A percentile compares a stretch with the other conserved stretches of the same genome.
Conservation (phyloP, 2,113 vertebrate species). For the Macroglossus sobrinus region DNA sequence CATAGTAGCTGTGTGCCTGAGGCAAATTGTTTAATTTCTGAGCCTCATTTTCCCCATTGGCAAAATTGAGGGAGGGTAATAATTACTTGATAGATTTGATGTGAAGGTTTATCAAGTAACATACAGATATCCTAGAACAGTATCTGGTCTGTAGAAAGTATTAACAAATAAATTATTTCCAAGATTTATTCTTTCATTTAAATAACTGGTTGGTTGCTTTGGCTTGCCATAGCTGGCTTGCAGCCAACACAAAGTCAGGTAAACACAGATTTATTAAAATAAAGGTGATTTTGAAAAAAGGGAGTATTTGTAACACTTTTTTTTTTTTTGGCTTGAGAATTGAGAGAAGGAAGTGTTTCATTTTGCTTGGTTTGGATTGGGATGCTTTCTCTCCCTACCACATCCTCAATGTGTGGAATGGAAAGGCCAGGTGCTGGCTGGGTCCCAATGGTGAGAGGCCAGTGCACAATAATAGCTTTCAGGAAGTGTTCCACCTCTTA, state of each 20-base stretch:
- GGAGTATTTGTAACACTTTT: background rate
- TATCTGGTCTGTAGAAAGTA: background rate
- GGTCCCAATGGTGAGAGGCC: background rate
- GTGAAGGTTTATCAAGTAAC: background rate
- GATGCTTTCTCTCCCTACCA: background rate
- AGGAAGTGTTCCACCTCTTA: background rate
- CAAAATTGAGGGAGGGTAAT: background rate
- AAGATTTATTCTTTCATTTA: background rate
- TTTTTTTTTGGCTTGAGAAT: background rate
- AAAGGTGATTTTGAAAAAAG: conserved; percentile 6
- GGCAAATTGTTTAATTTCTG: background rate
- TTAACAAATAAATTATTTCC: background rate
- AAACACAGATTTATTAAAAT: background rate
- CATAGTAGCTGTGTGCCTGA: background rate
- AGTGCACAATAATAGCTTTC: background rate
- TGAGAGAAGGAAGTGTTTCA: conserved; percentile 45
- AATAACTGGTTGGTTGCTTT: background rate
- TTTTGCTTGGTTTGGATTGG: conserved; percentile 33
- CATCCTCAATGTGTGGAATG: background rate
- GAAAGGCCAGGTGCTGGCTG: background rate
- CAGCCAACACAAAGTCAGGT: background rate
- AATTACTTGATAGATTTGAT: background rate
- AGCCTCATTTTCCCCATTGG: background rate
- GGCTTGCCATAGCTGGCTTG: background rate
- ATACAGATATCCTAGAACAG: background rate